A percentile compares a stretch with the other conserved stretches of the same genome.
Conservation (phyloP, 2,797 vertebrate species). For the Manis crassicaudata region DNA sequence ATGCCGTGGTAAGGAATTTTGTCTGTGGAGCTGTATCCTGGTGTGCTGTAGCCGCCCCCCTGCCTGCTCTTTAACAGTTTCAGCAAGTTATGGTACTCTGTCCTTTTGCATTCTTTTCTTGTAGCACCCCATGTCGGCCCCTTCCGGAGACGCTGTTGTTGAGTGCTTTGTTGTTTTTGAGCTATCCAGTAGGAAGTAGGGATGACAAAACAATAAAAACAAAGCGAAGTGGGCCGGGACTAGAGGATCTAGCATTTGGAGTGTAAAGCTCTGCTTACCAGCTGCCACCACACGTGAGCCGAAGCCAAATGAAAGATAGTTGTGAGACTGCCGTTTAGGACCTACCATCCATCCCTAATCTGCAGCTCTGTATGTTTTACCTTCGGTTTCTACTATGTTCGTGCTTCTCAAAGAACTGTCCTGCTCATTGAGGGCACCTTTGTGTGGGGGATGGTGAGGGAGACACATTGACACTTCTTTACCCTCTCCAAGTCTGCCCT, state of each 20-base stretch:
- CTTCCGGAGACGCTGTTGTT: background rate
- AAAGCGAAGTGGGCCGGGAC: background rate
- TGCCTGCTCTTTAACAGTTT: background rate
- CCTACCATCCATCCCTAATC: background rate
- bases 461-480: background rate
- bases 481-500: background rate
- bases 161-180: constrained; percentile 23
- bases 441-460: background rate
- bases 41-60: background rate
- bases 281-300: background rate
- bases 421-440: background rate
- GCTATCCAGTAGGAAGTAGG: background rate
- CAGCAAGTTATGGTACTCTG: background rate
- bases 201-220: background rate
- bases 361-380: background rate
- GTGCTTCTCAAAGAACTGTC: background rate
- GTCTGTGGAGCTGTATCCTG: background rate
- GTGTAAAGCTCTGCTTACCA: background rate
- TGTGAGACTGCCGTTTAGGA: background rate
- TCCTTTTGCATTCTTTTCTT: background rate
- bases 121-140: background rate
- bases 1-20: background rate
- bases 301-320: background rate
- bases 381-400: background rate
- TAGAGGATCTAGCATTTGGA: background rate